Evolutionary conservation across 2,888 invertebrate genomes (phyloP).

Genomic region (Scotopteryx bipunctaria): DNA sequence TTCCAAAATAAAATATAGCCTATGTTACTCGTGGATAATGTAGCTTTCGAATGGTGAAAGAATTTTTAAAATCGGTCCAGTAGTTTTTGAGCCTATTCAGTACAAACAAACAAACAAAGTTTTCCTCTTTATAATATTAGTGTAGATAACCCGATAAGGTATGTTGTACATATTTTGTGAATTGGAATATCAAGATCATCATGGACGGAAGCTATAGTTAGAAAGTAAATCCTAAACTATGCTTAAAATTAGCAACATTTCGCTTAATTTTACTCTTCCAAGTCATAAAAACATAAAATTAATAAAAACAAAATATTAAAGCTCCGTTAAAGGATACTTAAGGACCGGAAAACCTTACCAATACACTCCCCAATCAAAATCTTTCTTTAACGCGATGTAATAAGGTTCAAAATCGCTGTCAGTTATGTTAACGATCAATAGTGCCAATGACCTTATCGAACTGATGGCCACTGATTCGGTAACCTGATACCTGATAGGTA

Average conservation of each 20-base stretch:
- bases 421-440: slow-evolving; percentile 12
- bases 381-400: background rate
- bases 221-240: too few species aligned
- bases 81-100: too few species aligned
- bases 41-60: too few species aligned
- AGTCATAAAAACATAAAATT: slow-evolving; percentile 6
- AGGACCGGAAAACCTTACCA: slow-evolving; percentile 5
- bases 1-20: too few species aligned
- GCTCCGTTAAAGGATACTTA: slow-evolving; percentile 25
- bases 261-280: slow-evolving; percentile 6
- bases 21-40: too few species aligned
- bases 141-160: too few species aligned
- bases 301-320: slow-evolving; percentile 20
- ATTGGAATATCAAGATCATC: too few species aligned
- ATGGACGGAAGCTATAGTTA: too few species aligned
- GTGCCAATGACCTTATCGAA: slow-evolving; percentile 32
- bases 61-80: too few species aligned
- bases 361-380: background rate
- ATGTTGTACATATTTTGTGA: too few species aligned
- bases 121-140: too few species aligned
- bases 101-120: too few species aligned
- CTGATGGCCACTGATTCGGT: slow-evolving; percentile 27
- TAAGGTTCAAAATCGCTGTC: background rate
- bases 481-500: slow-evolving; percentile 26
- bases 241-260: slow-evolving; percentile 9